A percentile compares a stretch with the other conserved stretches of the same genome.
These are phyloP conservation scores for Metallyticus violacea DNA, from an alignment of 2,888 invertebrate species.

Conservation along the genomic window DNA sequence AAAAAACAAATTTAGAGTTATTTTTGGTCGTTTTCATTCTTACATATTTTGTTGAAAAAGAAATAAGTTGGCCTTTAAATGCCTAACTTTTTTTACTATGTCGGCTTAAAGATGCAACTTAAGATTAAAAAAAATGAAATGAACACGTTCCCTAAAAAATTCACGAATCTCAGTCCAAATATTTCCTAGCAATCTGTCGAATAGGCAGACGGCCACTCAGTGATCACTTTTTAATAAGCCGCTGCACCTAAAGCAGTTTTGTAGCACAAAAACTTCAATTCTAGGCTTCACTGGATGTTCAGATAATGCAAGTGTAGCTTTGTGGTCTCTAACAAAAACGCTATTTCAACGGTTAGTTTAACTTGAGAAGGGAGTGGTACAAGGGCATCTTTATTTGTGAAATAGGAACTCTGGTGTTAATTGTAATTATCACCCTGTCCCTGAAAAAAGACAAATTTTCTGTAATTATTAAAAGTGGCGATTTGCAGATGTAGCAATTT, in stretches of 20 bases:
- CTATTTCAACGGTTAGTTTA: neutral
- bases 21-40: too few relatives aligned
- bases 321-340: neutral
- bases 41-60: too few relatives aligned
- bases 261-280: neutral
- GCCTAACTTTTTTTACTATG: too few relatives aligned
- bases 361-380: neutral
- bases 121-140: too few relatives aligned
- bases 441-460: too few relatives aligned
- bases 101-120: too few relatives aligned
- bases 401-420: neutral
- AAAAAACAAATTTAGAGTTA: too few relatives aligned
- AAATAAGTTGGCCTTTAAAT: too few relatives aligned
- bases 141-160: too few relatives aligned
- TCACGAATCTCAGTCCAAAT: too few relatives aligned
- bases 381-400: neutral
- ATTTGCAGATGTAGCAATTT: neutral
- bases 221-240: neutral
- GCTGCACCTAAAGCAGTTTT: neutral
- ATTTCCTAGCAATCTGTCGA: too few relatives aligned
- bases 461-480: neutral
- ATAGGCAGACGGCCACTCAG: too few relatives aligned
- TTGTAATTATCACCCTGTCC: neutral
- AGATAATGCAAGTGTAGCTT: neutral
- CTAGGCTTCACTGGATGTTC: neutral